These are phyloP conservation scores for Neosilurus mollespiculum DNA, from an alignment of 2,797 vertebrate genomes.

Conservation along the genomic window DNA sequence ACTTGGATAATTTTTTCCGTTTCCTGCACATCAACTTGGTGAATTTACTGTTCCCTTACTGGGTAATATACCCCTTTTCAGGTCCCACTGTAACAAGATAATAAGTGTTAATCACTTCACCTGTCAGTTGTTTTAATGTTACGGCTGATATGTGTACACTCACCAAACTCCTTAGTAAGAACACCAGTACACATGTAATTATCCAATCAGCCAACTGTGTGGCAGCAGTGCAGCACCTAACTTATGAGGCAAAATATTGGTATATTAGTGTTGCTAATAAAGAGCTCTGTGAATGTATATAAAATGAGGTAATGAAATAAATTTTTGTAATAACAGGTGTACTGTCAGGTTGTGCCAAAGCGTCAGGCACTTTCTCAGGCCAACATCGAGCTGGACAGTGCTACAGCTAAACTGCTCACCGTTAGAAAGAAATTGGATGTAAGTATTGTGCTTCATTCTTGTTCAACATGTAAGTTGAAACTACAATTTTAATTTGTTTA, in stretches of 20 bases:
- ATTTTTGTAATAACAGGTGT: slow-evolving; percentile 45
- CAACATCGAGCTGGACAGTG: slow-evolving; percentile 76
- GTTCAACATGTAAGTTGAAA: not conserved
- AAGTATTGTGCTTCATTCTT: slow-evolving; percentile 50
- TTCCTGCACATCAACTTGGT: no score
- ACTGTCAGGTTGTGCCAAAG: slow-evolving; percentile 80
- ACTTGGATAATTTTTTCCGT: no score
- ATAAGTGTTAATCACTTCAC: no score
- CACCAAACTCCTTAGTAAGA: not conserved
- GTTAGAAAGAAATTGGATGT: slow-evolving; percentile 80
- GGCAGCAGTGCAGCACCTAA: not conserved
- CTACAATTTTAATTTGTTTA: not conserved
- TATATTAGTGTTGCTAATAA: not conserved
- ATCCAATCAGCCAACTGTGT: not conserved
- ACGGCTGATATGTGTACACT: no score
- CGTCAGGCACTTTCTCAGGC: slow-evolving; percentile 72
- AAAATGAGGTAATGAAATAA: not conserved
- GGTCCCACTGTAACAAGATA: not conserved
- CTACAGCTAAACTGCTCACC: slow-evolving; percentile 75
- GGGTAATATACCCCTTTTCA: no score
- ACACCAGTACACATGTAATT: not conserved
- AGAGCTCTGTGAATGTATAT: not conserved
- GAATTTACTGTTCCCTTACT: no score
- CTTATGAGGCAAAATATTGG: not conserved
- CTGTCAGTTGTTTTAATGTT: no score